These are phyloP conservation scores for Ameiurus melas DNA, from an alignment of 2,113 vertebrate genomes.

Conservation along the genomic window DNA sequence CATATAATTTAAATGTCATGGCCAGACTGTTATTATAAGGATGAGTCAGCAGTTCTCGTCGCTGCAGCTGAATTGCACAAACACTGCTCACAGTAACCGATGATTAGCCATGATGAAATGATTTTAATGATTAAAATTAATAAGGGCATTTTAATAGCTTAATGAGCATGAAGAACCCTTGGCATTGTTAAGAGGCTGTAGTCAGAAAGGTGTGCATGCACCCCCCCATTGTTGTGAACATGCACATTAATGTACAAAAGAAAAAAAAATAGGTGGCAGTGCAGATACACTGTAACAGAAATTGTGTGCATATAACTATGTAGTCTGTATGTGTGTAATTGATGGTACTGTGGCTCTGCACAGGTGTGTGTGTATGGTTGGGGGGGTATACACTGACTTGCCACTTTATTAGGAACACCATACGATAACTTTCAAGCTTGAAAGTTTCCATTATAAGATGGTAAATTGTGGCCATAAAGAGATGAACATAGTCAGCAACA, in stretches of 20 bases:
- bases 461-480: background rate
- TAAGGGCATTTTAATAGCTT: background rate
- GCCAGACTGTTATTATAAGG: background rate
- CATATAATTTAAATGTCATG: slow-evolving; percentile 6
- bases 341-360: no score
- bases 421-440: background rate
- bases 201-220: background rate
- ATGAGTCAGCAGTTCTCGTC: background rate
- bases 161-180: background rate
- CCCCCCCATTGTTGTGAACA: no score
- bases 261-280: background rate
- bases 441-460: background rate
- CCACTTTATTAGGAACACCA: background rate
- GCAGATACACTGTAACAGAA: background rate
- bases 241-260: background rate
- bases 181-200: background rate
- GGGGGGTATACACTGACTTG: background rate
- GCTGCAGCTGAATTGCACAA: background rate
- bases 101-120: no score
- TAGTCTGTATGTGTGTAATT: background rate
- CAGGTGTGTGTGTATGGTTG: background rate
- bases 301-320: background rate
- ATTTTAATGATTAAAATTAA: background rate
- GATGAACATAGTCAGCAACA: background rate
- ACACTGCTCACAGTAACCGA: background rate